Conservation (phyloP, 2,113 vertebrate species). For the Entomyzon cyanotis region DNA sequence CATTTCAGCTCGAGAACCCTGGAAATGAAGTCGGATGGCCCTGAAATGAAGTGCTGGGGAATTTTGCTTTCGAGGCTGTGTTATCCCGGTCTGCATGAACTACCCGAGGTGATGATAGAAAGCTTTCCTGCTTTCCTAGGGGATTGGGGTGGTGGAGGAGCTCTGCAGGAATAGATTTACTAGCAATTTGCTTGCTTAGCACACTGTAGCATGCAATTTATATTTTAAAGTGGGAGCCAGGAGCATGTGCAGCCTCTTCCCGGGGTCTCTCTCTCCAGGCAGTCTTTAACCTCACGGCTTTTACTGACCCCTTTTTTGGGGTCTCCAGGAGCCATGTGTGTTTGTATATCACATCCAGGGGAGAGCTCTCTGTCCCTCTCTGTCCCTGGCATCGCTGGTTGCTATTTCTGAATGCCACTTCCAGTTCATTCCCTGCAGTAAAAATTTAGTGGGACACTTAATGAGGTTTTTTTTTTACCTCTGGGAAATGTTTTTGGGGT, state of each 20-base stretch:
- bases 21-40: not conserved
- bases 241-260: not conserved
- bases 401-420: slow-evolving; percentile 5
- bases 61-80: not conserved
- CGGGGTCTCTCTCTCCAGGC: not conserved
- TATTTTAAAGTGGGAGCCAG: not conserved
- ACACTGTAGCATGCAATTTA: not conserved
- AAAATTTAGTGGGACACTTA: not conserved
- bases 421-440: not conserved
- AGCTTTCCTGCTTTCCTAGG: not conserved
- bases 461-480: not conserved
- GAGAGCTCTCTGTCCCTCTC: not conserved
- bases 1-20: not conserved
- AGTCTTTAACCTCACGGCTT: not conserved
- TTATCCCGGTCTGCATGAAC: not conserved
- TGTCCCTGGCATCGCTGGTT: not conserved
- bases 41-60: not conserved
- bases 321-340: not conserved
- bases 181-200: not conserved
- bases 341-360: not conserved
- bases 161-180: not conserved
- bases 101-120: not conserved
- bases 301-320: not conserved
- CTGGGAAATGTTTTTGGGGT: not conserved
- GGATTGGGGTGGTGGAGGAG: not conserved